These are phyloP conservation scores for Phrynocephalus versicolor DNA, from an alignment of 2,113 vertebrate species.

Conservation along the genomic window DNA sequence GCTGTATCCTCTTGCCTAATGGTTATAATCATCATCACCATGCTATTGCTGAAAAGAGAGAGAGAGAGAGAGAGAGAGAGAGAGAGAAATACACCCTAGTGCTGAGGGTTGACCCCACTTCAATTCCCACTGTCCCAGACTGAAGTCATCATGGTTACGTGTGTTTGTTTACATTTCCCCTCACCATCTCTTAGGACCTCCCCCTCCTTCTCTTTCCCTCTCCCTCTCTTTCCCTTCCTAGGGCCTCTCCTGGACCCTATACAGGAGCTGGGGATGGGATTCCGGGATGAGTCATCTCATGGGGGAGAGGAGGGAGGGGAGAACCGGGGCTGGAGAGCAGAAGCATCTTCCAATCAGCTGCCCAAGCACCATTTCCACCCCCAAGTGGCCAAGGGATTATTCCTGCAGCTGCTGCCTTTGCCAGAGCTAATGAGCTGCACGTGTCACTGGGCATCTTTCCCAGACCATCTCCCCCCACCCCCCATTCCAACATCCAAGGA, in stretches of 20 bases:
- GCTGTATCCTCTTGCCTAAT: background rate
- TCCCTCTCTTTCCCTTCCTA: background rate
- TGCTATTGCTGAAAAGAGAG: background rate
- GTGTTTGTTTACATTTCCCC: conserved; percentile 27
- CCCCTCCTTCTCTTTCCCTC: background rate
- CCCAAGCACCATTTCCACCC: conserved; percentile 17
- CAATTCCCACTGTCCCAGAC: conserved; percentile 13
- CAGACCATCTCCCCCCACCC: background rate
- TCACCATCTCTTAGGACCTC: conserved; percentile 9
- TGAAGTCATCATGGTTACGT: conserved; percentile 37
- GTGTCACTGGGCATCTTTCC: conserved; percentile 20
- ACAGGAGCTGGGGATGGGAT: conserved; percentile 15
- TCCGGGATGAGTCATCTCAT: conserved; percentile 20
- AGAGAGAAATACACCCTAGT: background rate
- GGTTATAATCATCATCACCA: background rate
- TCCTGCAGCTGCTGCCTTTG: conserved; percentile 16
- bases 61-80: no score
- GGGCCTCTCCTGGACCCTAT: conserved; percentile 23
- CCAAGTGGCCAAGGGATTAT: background rate
- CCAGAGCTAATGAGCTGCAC: conserved; percentile 20
- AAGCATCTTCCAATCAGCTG: conserved; percentile 16
- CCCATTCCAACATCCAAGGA: background rate
- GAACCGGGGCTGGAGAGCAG: background rate
- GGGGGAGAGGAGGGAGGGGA: background rate
- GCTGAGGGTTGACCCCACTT: background rate